Conservation (phyloP, 2,888 invertebrate species). For the Limenitis camilla region DNA sequence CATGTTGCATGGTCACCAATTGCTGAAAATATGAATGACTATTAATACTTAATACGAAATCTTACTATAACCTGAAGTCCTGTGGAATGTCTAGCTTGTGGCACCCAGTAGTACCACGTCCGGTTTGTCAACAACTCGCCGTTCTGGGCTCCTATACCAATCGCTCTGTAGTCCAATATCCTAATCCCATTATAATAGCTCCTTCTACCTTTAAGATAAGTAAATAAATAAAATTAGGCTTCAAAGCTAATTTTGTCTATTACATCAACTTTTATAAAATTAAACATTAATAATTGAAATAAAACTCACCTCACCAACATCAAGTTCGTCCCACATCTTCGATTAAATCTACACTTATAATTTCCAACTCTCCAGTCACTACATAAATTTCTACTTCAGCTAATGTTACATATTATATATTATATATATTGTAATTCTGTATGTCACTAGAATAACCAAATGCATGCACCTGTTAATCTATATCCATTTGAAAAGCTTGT, state of each 20-base stretch:
- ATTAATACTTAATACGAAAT: too few species aligned
- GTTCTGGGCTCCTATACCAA: conserved; percentile 74
- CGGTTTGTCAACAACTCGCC: conserved; percentile 80
- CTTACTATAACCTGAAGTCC: conserved; percentile 79
- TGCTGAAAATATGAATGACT: conserved; percentile 36
- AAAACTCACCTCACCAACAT: conserved; percentile 75
- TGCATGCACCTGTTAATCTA: conserved; percentile 54
- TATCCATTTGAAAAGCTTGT: conserved; percentile 40
- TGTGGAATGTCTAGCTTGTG: conserved; percentile 83
- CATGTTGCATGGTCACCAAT: conserved; percentile 66
- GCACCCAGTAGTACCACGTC: conserved; percentile 85
- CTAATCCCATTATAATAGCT: conserved; percentile 81
- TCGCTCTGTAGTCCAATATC: conserved; percentile 82
- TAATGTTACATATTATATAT: conserved; percentile 62
- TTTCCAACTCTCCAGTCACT: conserved; percentile 78
- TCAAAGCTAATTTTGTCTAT: background rate
- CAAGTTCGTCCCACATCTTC: conserved; percentile 78
- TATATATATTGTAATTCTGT: background rate
- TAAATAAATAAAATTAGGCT: too few species aligned
- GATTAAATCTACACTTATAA: conserved; percentile 75
- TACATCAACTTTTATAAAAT: background rate
- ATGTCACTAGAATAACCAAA: too few species aligned
- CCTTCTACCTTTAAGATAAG: conserved; percentile 75
- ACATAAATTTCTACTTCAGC: conserved; percentile 81
- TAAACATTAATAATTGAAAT: background rate